These are phyloP conservation scores for Eilema sororculum DNA, from an alignment of 2,888 invertebrate species.

Conservation along the genomic window DNA sequence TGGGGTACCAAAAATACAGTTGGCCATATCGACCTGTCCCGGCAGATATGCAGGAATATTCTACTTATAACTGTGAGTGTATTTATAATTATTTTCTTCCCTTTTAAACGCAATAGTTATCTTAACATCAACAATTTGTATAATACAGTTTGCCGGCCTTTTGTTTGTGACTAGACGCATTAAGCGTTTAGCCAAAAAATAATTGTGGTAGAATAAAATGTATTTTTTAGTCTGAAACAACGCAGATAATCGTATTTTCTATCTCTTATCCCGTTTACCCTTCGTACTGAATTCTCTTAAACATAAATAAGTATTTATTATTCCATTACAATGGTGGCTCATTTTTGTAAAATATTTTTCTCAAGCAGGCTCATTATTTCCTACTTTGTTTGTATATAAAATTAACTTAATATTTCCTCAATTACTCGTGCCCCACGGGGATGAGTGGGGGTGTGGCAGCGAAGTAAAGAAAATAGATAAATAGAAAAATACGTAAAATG, in stretches of 20 bases:
- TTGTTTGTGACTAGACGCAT: neutral
- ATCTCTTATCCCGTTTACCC: neutral
- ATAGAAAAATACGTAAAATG: too few species aligned
- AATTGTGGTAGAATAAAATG: neutral
- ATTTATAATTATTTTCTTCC: too few species aligned
- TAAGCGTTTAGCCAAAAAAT: neutral
- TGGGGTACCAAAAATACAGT: too few species aligned
- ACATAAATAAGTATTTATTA: neutral
- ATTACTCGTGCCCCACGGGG: too few species aligned
- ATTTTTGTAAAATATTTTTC: neutral
- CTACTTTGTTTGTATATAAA: neutral
- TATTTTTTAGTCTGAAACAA: neutral
- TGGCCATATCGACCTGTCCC: too few species aligned
- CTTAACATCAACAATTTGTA: too few species aligned
- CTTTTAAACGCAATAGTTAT: too few species aligned
- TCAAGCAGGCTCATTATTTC: neutral
- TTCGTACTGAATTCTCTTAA: neutral
- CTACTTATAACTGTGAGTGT: too few species aligned
- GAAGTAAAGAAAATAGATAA: too few species aligned
- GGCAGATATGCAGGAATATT: too few species aligned
- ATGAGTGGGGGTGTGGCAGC: too few species aligned
- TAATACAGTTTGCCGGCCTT: too few species aligned
- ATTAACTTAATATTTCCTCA: neutral
- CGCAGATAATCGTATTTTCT: neutral
- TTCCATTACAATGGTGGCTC: neutral